Evolutionary conservation across 2,888 invertebrate species (phyloP).

Genomic region (Siphlonurus alternatus): DNA sequence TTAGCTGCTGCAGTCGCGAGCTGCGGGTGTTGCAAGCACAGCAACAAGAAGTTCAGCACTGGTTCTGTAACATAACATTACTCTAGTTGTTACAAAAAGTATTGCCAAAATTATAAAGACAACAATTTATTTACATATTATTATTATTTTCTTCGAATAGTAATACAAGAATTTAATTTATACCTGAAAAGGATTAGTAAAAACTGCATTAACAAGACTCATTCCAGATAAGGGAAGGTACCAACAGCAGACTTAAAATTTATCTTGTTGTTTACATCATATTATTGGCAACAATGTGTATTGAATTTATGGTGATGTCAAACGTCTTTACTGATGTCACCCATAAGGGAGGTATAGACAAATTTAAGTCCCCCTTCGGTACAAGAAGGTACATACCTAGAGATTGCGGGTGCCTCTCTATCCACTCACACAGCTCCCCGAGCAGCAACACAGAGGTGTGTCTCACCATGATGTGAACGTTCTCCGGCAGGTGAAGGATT

Average conservation of each 20-base stretch:
- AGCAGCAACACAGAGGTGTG: slow-evolving; percentile 74
- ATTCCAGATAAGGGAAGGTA: too few species aligned
- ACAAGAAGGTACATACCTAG: too few species aligned
- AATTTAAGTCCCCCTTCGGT: too few species aligned
- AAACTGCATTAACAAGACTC: too few species aligned
- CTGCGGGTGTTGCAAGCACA: slow-evolving; percentile 52
- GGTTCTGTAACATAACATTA: slow-evolving; percentile 38
- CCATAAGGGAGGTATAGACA: too few species aligned
- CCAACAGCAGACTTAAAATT: too few species aligned
- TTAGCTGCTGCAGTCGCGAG: slow-evolving; percentile 65
- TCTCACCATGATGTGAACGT: slow-evolving; percentile 69
- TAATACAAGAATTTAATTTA: neutral
- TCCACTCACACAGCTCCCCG: slow-evolving; percentile 91
- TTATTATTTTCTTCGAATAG: neutral
- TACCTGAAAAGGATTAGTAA: neutral
- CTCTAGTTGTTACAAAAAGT: neutral
- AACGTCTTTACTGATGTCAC: too few species aligned
- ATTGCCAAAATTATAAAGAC: too few species aligned
- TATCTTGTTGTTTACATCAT: too few species aligned
- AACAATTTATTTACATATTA: neutral
- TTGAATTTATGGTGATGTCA: too few species aligned
- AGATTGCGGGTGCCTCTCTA: slow-evolving; percentile 67
- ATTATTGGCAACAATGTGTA: too few species aligned
- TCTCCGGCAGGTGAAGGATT: slow-evolving; percentile 65
- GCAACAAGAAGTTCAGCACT: slow-evolving; percentile 60